Evolutionary conservation across 2,888 invertebrate genomes (phyloP).

Genomic region (Athrips mouffetella): DNA sequence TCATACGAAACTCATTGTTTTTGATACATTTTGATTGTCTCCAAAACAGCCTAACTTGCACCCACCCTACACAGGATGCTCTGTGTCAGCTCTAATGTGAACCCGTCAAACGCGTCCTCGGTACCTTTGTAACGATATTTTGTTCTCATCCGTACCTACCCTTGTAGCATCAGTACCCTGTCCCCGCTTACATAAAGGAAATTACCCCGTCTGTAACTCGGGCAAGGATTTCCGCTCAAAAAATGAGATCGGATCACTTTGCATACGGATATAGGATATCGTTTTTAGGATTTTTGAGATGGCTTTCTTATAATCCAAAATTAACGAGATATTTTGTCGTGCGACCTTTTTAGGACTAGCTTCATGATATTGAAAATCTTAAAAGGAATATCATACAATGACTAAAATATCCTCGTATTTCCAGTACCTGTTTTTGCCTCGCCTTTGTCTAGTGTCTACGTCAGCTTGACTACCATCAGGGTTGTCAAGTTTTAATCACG

Average conservation of each 20-base stretch:
- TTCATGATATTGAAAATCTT: too few species aligned
- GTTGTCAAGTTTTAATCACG: too few species aligned
- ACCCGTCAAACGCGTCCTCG: slow-evolving; percentile 27
- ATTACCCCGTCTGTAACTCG: slow-evolving; percentile 39
- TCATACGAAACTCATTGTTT: too few species aligned
- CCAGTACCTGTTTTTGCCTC: too few species aligned
- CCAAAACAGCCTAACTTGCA: slow-evolving; percentile 6
- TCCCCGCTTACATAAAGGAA: slow-evolving; percentile 48
- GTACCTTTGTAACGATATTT: slow-evolving; percentile 57
- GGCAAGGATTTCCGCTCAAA: slow-evolving; percentile 12
- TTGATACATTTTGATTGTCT: too few species aligned
- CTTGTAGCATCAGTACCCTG: slow-evolving; percentile 17
- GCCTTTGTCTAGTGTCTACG: too few species aligned
- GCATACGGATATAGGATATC: slow-evolving; percentile 4
- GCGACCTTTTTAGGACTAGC: too few species aligned
- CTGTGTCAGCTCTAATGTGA: slow-evolving; percentile 33
- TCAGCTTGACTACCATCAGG: too few species aligned
- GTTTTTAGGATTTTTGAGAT: slow-evolving; percentile 2
- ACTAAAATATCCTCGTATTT: too few species aligned
- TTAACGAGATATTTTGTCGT: too few species aligned
- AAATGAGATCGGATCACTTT: slow-evolving; percentile 10
- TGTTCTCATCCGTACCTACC: slow-evolving; percentile 39
- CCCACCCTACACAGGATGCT: slow-evolving; percentile 23
- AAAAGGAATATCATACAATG: too few species aligned
- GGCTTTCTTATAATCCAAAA: too few species aligned